Evolutionary conservation across 2,888 invertebrate species (phyloP).

Genomic region (Ellobium chinense): DNA sequence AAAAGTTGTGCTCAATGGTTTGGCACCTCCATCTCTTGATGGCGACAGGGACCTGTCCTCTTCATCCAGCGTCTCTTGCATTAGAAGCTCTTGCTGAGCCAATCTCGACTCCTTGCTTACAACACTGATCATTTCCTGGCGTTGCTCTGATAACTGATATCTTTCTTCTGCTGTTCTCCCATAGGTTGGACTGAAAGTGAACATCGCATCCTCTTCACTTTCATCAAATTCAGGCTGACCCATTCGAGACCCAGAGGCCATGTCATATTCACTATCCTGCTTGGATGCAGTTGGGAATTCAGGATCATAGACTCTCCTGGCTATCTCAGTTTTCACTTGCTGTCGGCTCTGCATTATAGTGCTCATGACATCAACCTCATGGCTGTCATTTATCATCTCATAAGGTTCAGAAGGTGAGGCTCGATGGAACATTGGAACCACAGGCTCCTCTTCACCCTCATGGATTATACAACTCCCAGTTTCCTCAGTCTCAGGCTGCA

Average conservation of each 20-base stretch:
- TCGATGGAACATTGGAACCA: neutral
- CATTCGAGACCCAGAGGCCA: neutral
- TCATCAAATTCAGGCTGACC: conserved; percentile 31
- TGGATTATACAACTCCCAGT: neutral
- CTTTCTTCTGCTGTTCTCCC: conserved; percentile 22
- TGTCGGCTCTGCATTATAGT: conserved; percentile 62
- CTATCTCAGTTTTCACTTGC: conserved; percentile 57
- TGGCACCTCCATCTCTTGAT: conserved; percentile 66
- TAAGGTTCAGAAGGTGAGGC: conserved; percentile 66
- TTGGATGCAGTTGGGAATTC: conserved; percentile 44
- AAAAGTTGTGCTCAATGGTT: conserved; percentile 66
- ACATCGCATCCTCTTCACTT: conserved; percentile 40
- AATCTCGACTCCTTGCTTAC: conserved; percentile 69
- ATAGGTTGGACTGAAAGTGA: neutral
- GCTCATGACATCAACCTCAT: conserved; percentile 72
- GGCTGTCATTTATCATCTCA: conserved; percentile 69
- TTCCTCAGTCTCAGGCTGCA: neutral
- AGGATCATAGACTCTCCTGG: conserved; percentile 51
- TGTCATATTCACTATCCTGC: conserved; percentile 15
- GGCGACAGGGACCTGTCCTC: conserved; percentile 72
- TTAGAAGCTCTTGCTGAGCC: conserved; percentile 69
- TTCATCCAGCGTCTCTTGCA: conserved; percentile 70
- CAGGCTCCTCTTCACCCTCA: conserved; percentile 27
- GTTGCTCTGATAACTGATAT: neutral
- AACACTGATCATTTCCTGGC: conserved; percentile 54